Base-by-base conservation (phyloP, 2,888 invertebrate genomes). In the Eueremaeus valkanovi region DNA sequence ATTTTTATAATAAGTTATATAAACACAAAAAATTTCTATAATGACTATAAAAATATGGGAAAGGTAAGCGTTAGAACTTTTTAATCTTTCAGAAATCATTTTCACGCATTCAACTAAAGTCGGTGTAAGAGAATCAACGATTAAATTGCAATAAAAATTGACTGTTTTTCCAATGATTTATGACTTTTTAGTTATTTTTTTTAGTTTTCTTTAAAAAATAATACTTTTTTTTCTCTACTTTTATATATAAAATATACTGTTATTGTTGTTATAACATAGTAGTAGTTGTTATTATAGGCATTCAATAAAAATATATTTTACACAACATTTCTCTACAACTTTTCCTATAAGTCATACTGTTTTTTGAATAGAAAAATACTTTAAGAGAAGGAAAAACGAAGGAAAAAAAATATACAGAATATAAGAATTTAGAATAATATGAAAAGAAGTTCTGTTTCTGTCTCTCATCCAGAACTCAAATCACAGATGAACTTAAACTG, bases 61-160 rank as follows among this genome's bases (percentile, higher is more conserved):
- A n/a, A n/a, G n/a, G n/a, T n/a, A 51, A 6, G 21, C 51, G 9
- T 55, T 27, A 55, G 27, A 55, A 55, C 55, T 27, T 55, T 55
- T 55, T 55, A 55, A 55, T 55, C 21, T 55, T 45, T 6, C 11
- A 45, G 16, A 45, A 45, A 45, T 45, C 45, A 45, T 16, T 45
- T 45, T 45, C 16, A n/a, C n/a, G n/a, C n/a, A n/a, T n/a, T n/a
- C n/a, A n/a, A n/a, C n/a, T n/a, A n/a, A n/a, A n/a, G n/a, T n/a
- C n/a, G n/a, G n/a, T 6, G 16, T 3, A 45, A 45, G 16, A 16
- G 11, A 63, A 8, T 33, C n/a, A 33, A 33, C 63, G 63, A 63
- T 63, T 63, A 63, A 63, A 63, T 63, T 18, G 63, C 33, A 63
- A 63, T 63, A 63, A 63, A 63, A 63, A 55, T 55, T 21, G 55